These are phyloP conservation scores for Noturus placidus DNA, from an alignment of 2,113 vertebrate genomes.

Conservation along the genomic window DNA sequence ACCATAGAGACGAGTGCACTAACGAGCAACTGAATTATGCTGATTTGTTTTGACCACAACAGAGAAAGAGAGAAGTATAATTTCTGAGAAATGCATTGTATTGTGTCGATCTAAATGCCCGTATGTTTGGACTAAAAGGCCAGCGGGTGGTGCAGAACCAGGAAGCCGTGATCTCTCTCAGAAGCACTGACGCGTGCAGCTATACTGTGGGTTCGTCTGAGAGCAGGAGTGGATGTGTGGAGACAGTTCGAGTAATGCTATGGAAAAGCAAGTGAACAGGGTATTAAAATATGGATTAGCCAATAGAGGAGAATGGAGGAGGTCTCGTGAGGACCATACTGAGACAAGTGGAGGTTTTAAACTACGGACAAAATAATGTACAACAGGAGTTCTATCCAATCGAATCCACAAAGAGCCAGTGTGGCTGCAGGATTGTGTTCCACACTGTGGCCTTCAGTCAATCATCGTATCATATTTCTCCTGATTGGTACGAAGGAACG, in stretches of 20 bases:
- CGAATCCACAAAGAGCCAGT: neutral
- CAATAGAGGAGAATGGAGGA: neutral
- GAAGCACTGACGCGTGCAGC: constrained; percentile 18
- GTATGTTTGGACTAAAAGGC: neutral
- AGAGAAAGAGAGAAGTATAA: neutral
- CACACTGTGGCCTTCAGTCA: neutral
- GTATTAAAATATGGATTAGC: too few relatives aligned
- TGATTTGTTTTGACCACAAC: neutral
- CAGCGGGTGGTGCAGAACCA: neutral
- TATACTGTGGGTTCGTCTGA: neutral
- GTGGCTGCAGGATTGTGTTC: neutral
- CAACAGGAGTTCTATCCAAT: neutral
- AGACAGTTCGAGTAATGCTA: constrained; percentile 5
- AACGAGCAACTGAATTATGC: neutral
- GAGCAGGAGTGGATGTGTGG: neutral
- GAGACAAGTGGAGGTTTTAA: neutral
- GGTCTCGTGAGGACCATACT: neutral
- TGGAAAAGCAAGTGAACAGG: neutral
- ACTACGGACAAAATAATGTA: neutral
- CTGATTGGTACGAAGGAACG: neutral
- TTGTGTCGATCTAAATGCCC: neutral
- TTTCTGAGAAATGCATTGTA: neutral
- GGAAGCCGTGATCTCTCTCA: neutral
- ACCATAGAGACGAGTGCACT: neutral
- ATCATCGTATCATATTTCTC: neutral